Evolutionary conservation across 2,888 invertebrate genomes (phyloP).

Genomic region (Byasa hedistus): DNA sequence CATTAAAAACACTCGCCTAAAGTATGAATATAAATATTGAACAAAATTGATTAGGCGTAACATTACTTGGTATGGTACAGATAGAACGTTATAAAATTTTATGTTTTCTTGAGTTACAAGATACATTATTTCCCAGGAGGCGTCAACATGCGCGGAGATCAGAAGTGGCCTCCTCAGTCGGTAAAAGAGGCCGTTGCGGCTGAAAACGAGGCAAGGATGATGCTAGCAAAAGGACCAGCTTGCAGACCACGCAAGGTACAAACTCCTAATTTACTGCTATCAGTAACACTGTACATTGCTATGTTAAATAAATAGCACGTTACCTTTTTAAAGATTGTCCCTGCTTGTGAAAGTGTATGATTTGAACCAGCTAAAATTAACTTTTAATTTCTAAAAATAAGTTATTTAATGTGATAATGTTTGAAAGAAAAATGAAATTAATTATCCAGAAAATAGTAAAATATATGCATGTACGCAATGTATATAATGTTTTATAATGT

Average conservation of each 20-base stretch:
- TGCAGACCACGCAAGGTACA: conserved; percentile 83
- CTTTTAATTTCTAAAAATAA: too few species aligned
- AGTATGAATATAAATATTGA: too few species aligned
- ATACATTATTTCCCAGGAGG: conserved; percentile 78
- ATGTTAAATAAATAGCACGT: background rate
- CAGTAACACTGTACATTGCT: conserved; percentile 13
- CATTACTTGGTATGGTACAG: too few species aligned
- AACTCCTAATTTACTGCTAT: background rate
- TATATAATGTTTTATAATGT: background rate
- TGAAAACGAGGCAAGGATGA: conserved; percentile 85
- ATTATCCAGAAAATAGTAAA: background rate
- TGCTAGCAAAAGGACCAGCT: conserved; percentile 87
- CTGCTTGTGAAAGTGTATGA: background rate
- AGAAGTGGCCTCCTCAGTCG: conserved; percentile 92
- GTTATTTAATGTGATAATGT: too few species aligned
- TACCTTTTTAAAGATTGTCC: background rate
- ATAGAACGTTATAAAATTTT: too few species aligned
- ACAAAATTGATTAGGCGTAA: too few species aligned
- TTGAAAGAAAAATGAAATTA: background rate
- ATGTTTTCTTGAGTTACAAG: too few species aligned
- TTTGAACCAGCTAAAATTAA: too few species aligned
- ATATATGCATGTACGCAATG: background rate
- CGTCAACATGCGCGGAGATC: conserved; percentile 90
- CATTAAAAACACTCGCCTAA: too few species aligned
- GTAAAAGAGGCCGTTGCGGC: conserved; percentile 86